Base-by-base conservation (phyloP, 2,888 invertebrate genomes). In the Operophtera brumata region DNA sequence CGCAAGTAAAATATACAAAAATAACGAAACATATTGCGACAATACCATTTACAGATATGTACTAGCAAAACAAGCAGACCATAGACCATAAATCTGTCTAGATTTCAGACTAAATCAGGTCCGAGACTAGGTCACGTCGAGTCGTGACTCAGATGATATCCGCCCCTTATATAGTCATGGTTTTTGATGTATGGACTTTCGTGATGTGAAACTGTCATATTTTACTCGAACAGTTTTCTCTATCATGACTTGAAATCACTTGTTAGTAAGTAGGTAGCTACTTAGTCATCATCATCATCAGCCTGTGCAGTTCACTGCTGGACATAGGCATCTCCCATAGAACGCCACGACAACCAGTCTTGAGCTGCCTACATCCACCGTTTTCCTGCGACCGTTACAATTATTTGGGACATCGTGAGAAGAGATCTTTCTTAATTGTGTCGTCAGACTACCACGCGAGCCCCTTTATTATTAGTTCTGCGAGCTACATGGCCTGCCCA, bases 51-150 rank as follows among this genome's bases (percentile, higher is more conserved):
- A 37, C 4, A 34, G 37, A 6, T 45, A 30, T 10, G n/a, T 30
- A 9, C 30, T 30, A 39, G 13, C 20, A 44, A 57, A 37, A 20
- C 20, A 20, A 20, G 20, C 35, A 47, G 37, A 52, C 39, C 48
- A 25, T 44, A 50, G 36, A 42, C 59, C 10, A 62, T 65, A 65
- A 65, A 65, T 65, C 64, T 41, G 48, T 60, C 59, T 53, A 34
- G 51, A 42, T 52, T 49, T 44, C 40, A 55, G 62, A 59, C 53
- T 62, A 45, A 60, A 58, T 60, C 59, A 52, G 41, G 51, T 42
- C 43, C 36, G 47, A 44, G 55, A 35, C 57, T 65, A 47, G 62
- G 62, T 61, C 62, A 57, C 11, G 59, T 50, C 47, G 26, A 55
- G 44, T 60, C 49, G 54, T 64, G 60, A 64, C 28, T 62, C 61